Evolutionary conservation across 1,140 invertebrate species (phyloP), one percentile per base, ranked within the genome.

Genomic region (Anoplolepis gracilipes): DNA sequence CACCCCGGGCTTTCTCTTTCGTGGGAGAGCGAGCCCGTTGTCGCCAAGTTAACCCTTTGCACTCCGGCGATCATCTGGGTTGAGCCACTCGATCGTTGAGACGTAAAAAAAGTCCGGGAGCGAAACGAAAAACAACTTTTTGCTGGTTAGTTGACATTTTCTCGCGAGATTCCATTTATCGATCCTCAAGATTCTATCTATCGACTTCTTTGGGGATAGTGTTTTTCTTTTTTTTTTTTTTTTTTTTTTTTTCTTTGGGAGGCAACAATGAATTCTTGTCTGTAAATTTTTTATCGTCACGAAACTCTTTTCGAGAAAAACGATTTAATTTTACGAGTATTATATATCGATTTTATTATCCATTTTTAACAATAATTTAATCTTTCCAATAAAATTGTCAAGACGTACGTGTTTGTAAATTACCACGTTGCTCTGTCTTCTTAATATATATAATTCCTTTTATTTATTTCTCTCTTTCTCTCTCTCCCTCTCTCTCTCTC

Each of bases 61-160:
- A 82, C 78, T 82, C 53, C 25, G 72, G n/a, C 67, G 78, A 57
- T 82, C 78, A 81, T 70, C 78, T 81, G 25, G 78, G 65, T 72
- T 81, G 77, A 70, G 28, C 77, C 65, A 64, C 77, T 81, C 65
- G 65, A 81, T 81, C 77, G 36, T 11, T 6, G 77, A 57, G 42
- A 79, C 76, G 46, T 13, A 7, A 13, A 3, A n/a, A 46, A 77
- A 39, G 59, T 65, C 42, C 76, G 7, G 33, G 76, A 28, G 76
- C n/a, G n/a, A 19, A 28, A 42, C 78, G 78, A 57, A 82, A 82
- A 82, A 82, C 78, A 82, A 82, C 67, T 82, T 82, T 82, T 82
- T 82, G 33, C 19, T 28, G 25, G 3, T 19, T 19, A 11, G 67
- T 33, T 46, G 65, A 59, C 67, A 22, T 82, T 39, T 81, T 25